Conservation (phyloP, 2,888 invertebrate species). For the Hirtodrosophila confusa region DNA sequence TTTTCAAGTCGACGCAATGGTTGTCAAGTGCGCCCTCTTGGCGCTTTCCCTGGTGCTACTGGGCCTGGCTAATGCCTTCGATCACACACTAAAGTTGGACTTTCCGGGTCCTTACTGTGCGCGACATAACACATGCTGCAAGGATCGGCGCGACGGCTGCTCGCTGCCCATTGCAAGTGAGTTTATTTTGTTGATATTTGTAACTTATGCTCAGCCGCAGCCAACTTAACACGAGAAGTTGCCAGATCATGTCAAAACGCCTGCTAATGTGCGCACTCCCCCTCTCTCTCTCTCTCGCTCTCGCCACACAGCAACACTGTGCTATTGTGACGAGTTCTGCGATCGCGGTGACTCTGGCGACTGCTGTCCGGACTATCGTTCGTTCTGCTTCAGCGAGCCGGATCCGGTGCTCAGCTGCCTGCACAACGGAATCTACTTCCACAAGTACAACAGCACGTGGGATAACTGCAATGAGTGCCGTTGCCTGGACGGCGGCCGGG, state of each 20-base stretch:
- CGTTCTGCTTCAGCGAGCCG: conserved; percentile 87
- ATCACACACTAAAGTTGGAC: conserved; percentile 77
- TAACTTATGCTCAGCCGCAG: no score
- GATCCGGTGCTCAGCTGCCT: conserved; percentile 83
- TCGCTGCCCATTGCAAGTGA: conserved; percentile 90
- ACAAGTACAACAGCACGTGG: conserved; percentile 85
- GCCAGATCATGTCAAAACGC: no score
- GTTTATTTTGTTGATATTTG: no score
- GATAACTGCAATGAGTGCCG: conserved; percentile 91
- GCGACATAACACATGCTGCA: conserved; percentile 87
- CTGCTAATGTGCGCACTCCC: no score
- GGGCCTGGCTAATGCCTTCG: conserved; percentile 63
- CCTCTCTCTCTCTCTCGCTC: conserved; percentile 16
- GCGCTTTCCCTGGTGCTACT: conserved; percentile 46
- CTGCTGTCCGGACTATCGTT: conserved; percentile 96
- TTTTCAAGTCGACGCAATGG: conserved; percentile 41
- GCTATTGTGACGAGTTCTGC: conserved; percentile 98
- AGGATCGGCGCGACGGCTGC: conserved; percentile 91
- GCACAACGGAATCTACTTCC: conserved; percentile 85
- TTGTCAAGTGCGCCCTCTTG: conserved; percentile 38
- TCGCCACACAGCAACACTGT: conserved; percentile 88
- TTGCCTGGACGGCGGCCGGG: conserved; percentile 84
- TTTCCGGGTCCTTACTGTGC: conserved; percentile 83
- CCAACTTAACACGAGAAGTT: no score
- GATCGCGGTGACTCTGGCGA: conserved; percentile 89